A percentile compares a stretch with the other conserved stretches of the same genome.
phyloP scores from a whole-genome alignment of 2,797 vertebrate species.

The Sebastes kiyomatsui region DNA sequence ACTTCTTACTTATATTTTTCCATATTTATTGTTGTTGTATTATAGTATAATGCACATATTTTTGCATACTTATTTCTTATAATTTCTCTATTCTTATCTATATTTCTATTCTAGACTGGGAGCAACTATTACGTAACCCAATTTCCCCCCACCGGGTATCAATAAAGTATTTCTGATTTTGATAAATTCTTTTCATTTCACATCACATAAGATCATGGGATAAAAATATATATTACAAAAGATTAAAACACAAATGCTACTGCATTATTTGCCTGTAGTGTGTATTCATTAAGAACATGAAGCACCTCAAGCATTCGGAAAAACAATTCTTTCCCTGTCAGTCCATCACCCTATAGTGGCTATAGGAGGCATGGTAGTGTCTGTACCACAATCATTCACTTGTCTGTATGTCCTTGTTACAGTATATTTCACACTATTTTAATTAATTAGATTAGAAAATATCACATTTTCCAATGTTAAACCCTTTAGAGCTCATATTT shows the following conservation, averaged over 20 bases:
- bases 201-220: neutral
- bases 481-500: constrained; percentile 35
- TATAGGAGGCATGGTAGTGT: neutral
- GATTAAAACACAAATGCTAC: neutral
- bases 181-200: constrained; percentile 20
- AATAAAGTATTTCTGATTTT: neutral
- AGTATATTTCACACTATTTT: neutral
- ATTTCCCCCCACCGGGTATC: too few relatives aligned
- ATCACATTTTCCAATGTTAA: neutral
- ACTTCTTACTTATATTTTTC: neutral
- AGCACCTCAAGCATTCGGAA: neutral
- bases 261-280: neutral
- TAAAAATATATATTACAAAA: constrained; percentile 34
- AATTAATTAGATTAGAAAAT: neutral
- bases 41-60: too few relatives aligned
- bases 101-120: neutral
- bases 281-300: neutral
- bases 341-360: neutral
- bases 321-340: neutral
- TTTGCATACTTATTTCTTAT: too few relatives aligned
- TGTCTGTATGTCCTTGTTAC: neutral
- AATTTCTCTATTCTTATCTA: neutral
- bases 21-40: too few relatives aligned
- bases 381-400: neutral
- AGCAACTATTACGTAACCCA: neutral